Evolutionary conservation across 2,888 invertebrate genomes (phyloP), one percentile per base, ranked within the genome.

Genomic region (Fragum whitleyi): DNA sequence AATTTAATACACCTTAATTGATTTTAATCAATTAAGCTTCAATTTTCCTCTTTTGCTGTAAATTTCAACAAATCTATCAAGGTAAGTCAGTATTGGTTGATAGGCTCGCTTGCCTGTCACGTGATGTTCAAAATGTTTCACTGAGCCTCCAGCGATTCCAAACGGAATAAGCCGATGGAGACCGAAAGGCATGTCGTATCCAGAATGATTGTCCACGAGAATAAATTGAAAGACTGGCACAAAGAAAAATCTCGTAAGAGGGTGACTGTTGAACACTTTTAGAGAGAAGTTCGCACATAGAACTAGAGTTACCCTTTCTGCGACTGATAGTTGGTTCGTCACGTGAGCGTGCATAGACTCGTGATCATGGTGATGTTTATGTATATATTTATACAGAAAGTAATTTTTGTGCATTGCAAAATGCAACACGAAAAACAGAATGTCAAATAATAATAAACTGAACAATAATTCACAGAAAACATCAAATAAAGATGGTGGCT

Each of bases 171-270:
- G 70, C 23, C 88, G 86, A 79, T 92, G 90, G 21, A 88, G 73
- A n/a, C 89, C 88, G 85, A 90, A 91, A n/a, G 92, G 92, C 39
- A 91, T 65, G 79, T 92, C 91, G 69, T 92, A 92, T 29, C 92
- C 92, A 14, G 86, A 80, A 70, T 92, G 92, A 74, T 92, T 91
- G 59, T 92, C 92, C 7, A 91, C 78, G 7, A 92, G 70, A 76
- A 91, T 78, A 23, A 74, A 85, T 1, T 91, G 74, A 74, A 92
- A 92, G 0, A 91, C 71, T 0, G 91, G 92, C 0, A 92, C 88
- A 73, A 91, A 92, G 7, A 89, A 26, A 28, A 88, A 81, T 47
- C 92, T 84, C 0, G 92, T 91, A 7, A 91, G 72, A 2, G 92
- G 92, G 70, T 92, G 92, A 19, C 88, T 88, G 36, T 83, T 71